Base-by-base conservation (phyloP, 2,797 vertebrate genomes). In the Thaleichthys pacificus region DNA sequence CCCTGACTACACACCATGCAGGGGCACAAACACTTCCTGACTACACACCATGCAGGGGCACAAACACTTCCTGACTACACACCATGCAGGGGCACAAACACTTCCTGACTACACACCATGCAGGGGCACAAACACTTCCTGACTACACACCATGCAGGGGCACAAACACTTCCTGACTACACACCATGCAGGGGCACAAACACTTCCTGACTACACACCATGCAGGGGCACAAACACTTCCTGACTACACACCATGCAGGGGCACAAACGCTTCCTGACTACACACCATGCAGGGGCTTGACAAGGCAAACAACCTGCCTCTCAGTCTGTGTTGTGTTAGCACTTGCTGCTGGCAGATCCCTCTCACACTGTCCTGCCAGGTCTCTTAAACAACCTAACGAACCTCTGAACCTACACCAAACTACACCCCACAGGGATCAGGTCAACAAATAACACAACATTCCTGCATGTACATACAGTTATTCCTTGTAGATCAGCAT, bases 41-140 rank as follows among this genome's bases (percentile, higher is more conserved):
- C 65, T n/a, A n/a, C n/a, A n/a, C n/a, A n/a, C n/a, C n/a, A n/a
- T n/a, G n/a, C n/a, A n/a, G n/a, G n/a, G n/a, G n/a, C 49, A 19
- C 54, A 77, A 73, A 77, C 56, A 57, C 80, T 78, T 32, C 61
- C 60, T 76, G 69, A 80, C 65, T n/a, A n/a, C n/a, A n/a, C n/a
- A n/a, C n/a, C n/a, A n/a, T n/a, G n/a, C n/a, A n/a, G n/a, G n/a
- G n/a, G n/a, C 49, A 19, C 54, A 77, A 73, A 77, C 56, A 57
- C 80, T 78, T 32, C 61, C 60, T 76, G 69, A 80, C 65, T n/a
- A n/a, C n/a, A n/a, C n/a, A n/a, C n/a, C n/a, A n/a, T n/a, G n/a
- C n/a, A n/a, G n/a, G n/a, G n/a, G n/a, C 49, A 19, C 54, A 77
- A 73, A 77, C 56, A 57, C 80, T 78, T 32, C 61, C 60, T 76